These are phyloP conservation scores for Limenitis camilla DNA, from an alignment of 2,888 invertebrate species.

Conservation along the genomic window DNA sequence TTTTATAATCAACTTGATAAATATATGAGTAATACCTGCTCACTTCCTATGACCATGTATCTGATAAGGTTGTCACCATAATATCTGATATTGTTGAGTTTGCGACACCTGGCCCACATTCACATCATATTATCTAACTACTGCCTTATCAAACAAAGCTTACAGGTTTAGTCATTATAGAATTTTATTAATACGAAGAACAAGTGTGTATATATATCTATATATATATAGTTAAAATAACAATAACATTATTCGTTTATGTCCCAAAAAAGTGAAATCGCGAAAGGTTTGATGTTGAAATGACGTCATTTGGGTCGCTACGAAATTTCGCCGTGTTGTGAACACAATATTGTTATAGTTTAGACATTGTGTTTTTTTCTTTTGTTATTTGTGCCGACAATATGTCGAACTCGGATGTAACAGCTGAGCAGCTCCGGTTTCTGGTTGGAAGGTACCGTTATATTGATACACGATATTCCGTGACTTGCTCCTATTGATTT, in stretches of 20 bases:
- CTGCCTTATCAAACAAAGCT: slow-evolving; percentile 51
- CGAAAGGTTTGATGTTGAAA: slow-evolving; percentile 10
- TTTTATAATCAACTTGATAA: neutral
- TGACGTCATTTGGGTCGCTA: slow-evolving; percentile 27
- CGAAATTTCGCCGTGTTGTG: slow-evolving; percentile 20
- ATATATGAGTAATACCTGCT: slow-evolving; percentile 13
- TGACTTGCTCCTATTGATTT: slow-evolving; percentile 1
- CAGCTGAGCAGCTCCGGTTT: slow-evolving; percentile 38
- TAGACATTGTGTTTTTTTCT: slow-evolving; percentile 21
- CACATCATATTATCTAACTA: slow-evolving; percentile 38
- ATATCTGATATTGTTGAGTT: slow-evolving; percentile 40
- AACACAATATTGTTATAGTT: slow-evolving; percentile 15
- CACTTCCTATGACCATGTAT: slow-evolving; percentile 18
- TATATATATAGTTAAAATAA: neutral
- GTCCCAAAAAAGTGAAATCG: slow-evolving; percentile 28
- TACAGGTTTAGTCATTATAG: slow-evolving; percentile 42
- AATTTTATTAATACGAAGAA: neutral
- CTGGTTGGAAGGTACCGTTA: slow-evolving; percentile 42
- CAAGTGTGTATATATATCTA: neutral
- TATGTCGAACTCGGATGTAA: slow-evolving; percentile 43
- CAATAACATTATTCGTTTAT: slow-evolving; percentile 9
- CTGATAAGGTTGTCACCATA: slow-evolving; percentile 31
- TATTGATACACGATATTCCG: neutral
- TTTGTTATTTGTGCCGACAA: slow-evolving; percentile 25
- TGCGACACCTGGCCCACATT: slow-evolving; percentile 61